Conservation (phyloP, 2,888 invertebrate genomes). For the Stratiomys singularior region DNA sequence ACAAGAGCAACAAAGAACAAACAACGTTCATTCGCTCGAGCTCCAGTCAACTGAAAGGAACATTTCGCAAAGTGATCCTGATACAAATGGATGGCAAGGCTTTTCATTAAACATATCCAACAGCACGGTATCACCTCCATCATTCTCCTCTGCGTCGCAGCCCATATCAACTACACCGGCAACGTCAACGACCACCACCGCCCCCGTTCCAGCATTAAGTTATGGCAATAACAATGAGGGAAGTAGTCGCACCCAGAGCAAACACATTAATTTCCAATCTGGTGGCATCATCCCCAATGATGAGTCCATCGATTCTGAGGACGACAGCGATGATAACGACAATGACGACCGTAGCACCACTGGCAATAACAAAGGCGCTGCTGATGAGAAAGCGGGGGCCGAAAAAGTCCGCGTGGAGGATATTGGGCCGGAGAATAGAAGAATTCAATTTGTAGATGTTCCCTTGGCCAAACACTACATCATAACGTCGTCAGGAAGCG, state of each 20-base stretch:
- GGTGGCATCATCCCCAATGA: constrained; percentile 41
- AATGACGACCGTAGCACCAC: not conserved
- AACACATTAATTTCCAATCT: constrained; percentile 43
- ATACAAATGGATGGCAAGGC: constrained; percentile 33
- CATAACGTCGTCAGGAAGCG: constrained; percentile 53
- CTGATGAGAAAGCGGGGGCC: constrained; percentile 41
- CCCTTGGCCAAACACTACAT: constrained; percentile 53
- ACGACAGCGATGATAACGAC: constrained; percentile 32
- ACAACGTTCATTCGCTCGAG: not conserved
- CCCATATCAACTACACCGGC: not conserved
- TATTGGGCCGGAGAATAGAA: constrained; percentile 40
- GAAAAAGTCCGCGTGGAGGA: constrained; percentile 10
- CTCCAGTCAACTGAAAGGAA: constrained; percentile 32
- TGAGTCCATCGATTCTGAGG: constrained; percentile 29
- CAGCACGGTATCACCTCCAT: constrained; percentile 15
- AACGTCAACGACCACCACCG: constrained; percentile 45
- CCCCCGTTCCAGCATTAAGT: constrained; percentile 33
- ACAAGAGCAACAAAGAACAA: not conserved
- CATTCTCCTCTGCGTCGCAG: not conserved
- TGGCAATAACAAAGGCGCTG: constrained; percentile 13
- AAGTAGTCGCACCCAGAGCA: constrained; percentile 48
- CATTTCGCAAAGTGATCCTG: constrained; percentile 31
- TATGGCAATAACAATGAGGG: constrained; percentile 41
- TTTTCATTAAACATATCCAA: constrained; percentile 26
- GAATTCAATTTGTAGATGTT: constrained; percentile 52